phyloP scores from a whole-genome alignment of 2,888 invertebrate species.

The Harpalus rubripes region DNA sequence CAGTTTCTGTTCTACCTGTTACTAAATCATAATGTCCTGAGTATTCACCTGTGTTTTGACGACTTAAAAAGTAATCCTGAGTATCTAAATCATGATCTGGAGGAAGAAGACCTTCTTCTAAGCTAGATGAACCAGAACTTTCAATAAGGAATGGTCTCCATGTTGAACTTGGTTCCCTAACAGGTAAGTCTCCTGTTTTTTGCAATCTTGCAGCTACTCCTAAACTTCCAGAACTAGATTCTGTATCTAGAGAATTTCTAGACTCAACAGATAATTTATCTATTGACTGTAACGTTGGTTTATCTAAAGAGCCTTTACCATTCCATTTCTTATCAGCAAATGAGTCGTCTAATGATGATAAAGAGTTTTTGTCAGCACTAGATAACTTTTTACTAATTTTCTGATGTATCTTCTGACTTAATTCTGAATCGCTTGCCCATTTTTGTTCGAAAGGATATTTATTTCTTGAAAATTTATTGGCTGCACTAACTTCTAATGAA shows the following conservation, averaged over 20 bases:
- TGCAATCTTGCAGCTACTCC: conserved; percentile 83
- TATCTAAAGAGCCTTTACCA: conserved; percentile 72
- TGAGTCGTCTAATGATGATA: conserved; percentile 76
- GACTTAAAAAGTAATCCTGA: conserved; percentile 76
- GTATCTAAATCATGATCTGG: conserved; percentile 83
- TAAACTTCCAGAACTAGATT: conserved; percentile 87
- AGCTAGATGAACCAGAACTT: conserved; percentile 91
- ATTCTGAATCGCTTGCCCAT: conserved; percentile 77
- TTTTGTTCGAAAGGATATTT: conserved; percentile 77
- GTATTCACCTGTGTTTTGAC: conserved; percentile 75
- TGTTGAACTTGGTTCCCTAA: conserved; percentile 86
- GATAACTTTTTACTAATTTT: conserved; percentile 76
- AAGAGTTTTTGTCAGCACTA: conserved; percentile 75
- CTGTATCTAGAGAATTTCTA: conserved; percentile 86
- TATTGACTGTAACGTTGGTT: conserved; percentile 74
- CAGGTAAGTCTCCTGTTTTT: conserved; percentile 80
- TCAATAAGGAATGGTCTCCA: conserved; percentile 92
- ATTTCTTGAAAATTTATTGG: conserved; percentile 72
- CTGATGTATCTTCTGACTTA: conserved; percentile 75
- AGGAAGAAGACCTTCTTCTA: conserved; percentile 90
- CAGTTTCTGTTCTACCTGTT: conserved; percentile 76
- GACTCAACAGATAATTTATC: conserved; percentile 82
- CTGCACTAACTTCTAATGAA: conserved; percentile 65
- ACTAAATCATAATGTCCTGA: conserved; percentile 73
- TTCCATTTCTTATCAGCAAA: conserved; percentile 71